A percentile compares a stretch with the other conserved stretches of the same genome.
Conservation (phyloP, 2,797 vertebrate genomes). For the Borostomias antarcticus region DNA sequence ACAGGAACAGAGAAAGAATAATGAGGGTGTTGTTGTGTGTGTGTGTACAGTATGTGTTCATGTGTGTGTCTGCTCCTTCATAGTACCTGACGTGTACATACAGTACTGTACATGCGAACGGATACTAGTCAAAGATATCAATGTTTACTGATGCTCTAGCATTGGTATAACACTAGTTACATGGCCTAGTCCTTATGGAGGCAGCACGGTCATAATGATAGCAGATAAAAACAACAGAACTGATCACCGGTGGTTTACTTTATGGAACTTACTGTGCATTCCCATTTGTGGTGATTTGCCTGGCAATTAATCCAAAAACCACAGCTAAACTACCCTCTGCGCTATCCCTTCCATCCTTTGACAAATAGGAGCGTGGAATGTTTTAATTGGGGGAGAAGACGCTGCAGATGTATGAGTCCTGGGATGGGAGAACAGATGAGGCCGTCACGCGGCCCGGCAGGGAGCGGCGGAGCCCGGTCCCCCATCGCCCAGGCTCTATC, state of each 20-base stretch:
- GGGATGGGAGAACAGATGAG: conserved; percentile 81
- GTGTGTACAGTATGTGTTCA: background rate
- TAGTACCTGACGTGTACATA: background rate
- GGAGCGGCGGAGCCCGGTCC: conserved; percentile 70
- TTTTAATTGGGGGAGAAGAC: conserved; percentile 80
- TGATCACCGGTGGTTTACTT: conserved; percentile 56
- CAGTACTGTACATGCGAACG: background rate
- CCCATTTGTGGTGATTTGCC: conserved; percentile 73
- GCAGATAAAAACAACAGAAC: conserved; percentile 31
- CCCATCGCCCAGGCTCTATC: conserved; percentile 75
- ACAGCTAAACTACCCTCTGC: conserved; percentile 76
- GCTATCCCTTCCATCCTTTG: conserved; percentile 73
- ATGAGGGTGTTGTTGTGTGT: background rate
- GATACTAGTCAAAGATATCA: background rate
- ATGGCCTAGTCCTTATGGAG: conserved; percentile 10
- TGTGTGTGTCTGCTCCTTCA: background rate
- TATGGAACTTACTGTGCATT: conserved; percentile 57
- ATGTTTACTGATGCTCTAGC: background rate
- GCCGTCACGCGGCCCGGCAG: conserved; percentile 75
- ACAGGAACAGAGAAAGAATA: background rate
- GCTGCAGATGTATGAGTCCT: conserved; percentile 75
- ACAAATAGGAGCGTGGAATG: conserved; percentile 78
- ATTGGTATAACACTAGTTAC: background rate
- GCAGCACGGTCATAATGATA: background rate
- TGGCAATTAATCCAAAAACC: conserved; percentile 79